A percentile compares a stretch with the other conserved stretches of the same genome.
phyloP scores from a whole-genome alignment of 1,140 invertebrate species.

The Drosophila takahashii region DNA sequence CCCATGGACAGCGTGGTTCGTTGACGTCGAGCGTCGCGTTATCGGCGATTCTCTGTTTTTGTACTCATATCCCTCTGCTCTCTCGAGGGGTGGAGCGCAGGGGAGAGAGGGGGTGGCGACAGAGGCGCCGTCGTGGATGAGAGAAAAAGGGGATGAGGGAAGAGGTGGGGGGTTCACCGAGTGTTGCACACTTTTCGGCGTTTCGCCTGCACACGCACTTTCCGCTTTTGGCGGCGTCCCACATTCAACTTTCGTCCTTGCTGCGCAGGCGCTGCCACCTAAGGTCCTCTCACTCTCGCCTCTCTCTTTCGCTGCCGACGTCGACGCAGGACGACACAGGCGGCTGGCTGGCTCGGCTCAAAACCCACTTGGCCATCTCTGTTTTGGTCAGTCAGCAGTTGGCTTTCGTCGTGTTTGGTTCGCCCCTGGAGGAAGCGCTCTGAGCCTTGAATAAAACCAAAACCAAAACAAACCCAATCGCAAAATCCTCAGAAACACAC shows the following conservation, averaged over 20 bases:
- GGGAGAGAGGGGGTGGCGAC: background rate
- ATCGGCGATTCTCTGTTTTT: conserved; percentile 84
- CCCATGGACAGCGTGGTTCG: conserved; percentile 58
- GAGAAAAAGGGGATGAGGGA: background rate
- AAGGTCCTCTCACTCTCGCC: conserved; percentile 52
- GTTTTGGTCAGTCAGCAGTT: conserved; percentile 85
- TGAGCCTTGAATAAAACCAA: conserved; percentile 21
- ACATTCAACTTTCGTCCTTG: conserved; percentile 50
- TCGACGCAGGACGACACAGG: conserved; percentile 38
- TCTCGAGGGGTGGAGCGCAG: background rate
- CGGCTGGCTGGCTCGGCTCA: conserved; percentile 55
- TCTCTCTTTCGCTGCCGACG: conserved; percentile 39
- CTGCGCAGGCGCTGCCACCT: conserved; percentile 61
- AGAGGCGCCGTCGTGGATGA: conserved; percentile 16
- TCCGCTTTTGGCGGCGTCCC: conserved; percentile 80
- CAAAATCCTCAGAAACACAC: conserved; percentile 18
- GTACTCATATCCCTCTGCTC: conserved; percentile 79
- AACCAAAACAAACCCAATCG: conserved; percentile 30
- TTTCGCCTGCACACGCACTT: conserved; percentile 80
- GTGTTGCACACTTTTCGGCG: conserved; percentile 81
- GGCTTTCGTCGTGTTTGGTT: conserved; percentile 82
- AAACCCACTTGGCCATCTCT: conserved; percentile 83
- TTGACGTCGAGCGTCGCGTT: conserved; percentile 76
- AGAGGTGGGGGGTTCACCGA: conserved; percentile 36
- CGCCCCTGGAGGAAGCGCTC: conserved; percentile 62